These are phyloP conservation scores for Abrostola triplasia DNA, from an alignment of 2,888 invertebrate species.

Conservation along the genomic window DNA sequence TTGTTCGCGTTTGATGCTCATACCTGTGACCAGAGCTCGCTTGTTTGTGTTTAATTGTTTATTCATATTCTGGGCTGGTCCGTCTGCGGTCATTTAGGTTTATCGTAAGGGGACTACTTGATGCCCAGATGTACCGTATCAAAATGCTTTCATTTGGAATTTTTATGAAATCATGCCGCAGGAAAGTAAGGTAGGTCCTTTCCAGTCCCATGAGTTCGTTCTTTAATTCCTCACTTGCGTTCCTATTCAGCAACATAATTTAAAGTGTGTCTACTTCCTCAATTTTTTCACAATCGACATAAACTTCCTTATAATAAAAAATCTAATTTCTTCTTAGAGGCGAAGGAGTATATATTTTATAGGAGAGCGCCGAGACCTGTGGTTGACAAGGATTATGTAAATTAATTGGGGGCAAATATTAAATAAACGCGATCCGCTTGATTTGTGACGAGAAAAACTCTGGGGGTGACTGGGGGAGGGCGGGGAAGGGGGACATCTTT, in stretches of 20 bases:
- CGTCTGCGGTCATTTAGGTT: background rate
- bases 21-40: slow-evolving; percentile 49
- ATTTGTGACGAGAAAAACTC: slow-evolving; percentile 65
- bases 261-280: no score
- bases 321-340: slow-evolving; percentile 11
- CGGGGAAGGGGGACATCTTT: slow-evolving; percentile 40
- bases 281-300: background rate
- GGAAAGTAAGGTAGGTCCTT: no score
- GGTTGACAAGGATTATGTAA: slow-evolving; percentile 77
- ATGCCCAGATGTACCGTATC: no score
- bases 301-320: slow-evolving; percentile 9
- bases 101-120: no score
- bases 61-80: slow-evolving; percentile 4
- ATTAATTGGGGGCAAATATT: slow-evolving; percentile 74
- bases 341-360: slow-evolving; percentile 48
- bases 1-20: slow-evolving; percentile 43
- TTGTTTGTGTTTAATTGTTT: slow-evolving; percentile 20
- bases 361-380: slow-evolving; percentile 63
- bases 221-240: no score
- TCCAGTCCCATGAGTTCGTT: no score
- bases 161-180: background rate
- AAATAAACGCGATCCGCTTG: slow-evolving; percentile 71
- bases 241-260: no score
- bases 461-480: slow-evolving; percentile 6
- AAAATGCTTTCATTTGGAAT: background rate